Evolutionary conservation across 2,113 vertebrate species (phyloP).

Genomic region (Myotis yumanensis): DNA sequence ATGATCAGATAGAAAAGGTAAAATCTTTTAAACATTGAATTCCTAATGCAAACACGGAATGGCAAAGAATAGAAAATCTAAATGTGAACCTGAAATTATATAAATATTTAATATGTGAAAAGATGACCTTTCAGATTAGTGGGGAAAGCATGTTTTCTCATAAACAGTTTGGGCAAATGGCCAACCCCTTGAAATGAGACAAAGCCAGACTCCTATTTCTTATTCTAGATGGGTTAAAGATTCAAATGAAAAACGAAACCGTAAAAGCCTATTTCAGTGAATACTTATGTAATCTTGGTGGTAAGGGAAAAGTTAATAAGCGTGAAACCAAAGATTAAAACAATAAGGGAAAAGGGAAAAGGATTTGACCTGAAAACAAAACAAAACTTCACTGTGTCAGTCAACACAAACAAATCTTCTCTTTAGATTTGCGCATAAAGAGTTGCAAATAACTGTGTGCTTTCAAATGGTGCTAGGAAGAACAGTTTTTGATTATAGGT

Average conservation of each 20-base stretch:
- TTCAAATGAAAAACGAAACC: slow-evolving; percentile 56
- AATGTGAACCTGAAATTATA: neutral
- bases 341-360: slow-evolving; percentile 35
- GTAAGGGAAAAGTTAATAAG: neutral
- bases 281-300: slow-evolving; percentile 50
- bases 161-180: neutral
- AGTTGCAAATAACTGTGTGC: neutral
- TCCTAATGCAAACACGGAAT: neutral
- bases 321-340: slow-evolving; percentile 32
- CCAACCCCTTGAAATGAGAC: neutral
- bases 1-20: slow-evolving; percentile 8
- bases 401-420: neutral
- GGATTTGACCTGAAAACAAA: neutral
- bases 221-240: slow-evolving; percentile 56
- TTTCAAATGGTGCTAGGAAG: neutral
- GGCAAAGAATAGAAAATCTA: neutral
- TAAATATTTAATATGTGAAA: neutral
- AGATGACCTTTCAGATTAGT: slow-evolving; percentile 25
- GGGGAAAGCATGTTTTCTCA: neutral
- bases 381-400: neutral
- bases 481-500: neutral
- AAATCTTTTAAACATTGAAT: neutral
- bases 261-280: slow-evolving; percentile 45
- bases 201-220: slow-evolving; percentile 30
- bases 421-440: neutral